Base-by-base conservation (phyloP, 2,888 invertebrate species). In the Psylliodes chrysocephalus region DNA sequence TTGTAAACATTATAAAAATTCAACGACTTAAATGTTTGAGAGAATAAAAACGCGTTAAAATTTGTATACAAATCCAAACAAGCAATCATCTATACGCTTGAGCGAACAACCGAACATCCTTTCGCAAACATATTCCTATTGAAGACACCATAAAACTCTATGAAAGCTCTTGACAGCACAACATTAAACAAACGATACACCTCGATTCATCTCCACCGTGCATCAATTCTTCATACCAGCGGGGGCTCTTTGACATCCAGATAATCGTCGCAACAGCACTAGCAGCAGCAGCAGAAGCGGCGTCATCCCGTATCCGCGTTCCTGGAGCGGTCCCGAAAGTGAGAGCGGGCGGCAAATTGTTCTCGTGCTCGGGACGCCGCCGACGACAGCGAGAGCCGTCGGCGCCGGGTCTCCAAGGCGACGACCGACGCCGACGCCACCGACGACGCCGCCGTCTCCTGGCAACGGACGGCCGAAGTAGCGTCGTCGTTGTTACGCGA, bases 351-450 rank as follows among this genome's bases (percentile, higher is more conserved):
- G 49, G 49, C 59, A 59, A 59, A 59, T 59, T 51, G 51, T 40
- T 59, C 40, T 51, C 40, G 60, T 82, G 83, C 81, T 55, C 44
- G 49, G 30, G 22, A 12, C 22, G 85, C 83, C 86, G 81, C 71
- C 85, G 38, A 38, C 30, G 55, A 55, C 18, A 55, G 33, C 55
- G 33, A 46, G 44, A 55, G 33, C 33, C 84, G 85, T 82, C 86
- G 87, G 73, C 88, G 85, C 77, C 84, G 70, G 87, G 87, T 81
- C 82, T 87, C 81, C 82, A 81, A 81, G 82, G 83, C 82, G 84
- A 82, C 83, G 82, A 77, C 79, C 80, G 78, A 79, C 80, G 79
- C 75, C 80, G 79, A 78, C 69, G 68, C 67, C 67, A 62, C 61
- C 61, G 67, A 66, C 68, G 65, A 64, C 63, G 69, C 68, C 69